Evolutionary conservation across 2,797 vertebrate genomes (phyloP).

Genomic region (Odontamblyopus lacepedii): DNA sequence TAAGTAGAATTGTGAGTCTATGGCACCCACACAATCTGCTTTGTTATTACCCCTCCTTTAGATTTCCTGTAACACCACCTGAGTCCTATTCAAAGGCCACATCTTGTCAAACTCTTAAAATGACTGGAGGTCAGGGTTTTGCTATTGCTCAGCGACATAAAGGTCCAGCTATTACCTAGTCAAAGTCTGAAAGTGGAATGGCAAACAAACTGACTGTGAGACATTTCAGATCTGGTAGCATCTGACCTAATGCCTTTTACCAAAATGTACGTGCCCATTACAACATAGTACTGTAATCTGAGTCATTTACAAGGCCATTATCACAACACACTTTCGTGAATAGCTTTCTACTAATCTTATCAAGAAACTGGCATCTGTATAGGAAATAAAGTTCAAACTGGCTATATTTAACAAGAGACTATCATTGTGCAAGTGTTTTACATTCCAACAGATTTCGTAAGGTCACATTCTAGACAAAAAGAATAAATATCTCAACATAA

Average conservation of each 20-base stretch:
- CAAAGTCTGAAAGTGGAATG: slow-evolving; percentile 6
- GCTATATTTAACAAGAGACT: background rate
- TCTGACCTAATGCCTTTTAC: background rate
- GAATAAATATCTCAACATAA: background rate
- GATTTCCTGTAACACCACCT: slow-evolving; percentile 19
- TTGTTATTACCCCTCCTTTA: slow-evolving; percentile 16
- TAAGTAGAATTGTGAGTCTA: background rate
- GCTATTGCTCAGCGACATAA: slow-evolving; percentile 5
- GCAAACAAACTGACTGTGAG: background rate
- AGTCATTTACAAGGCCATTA: slow-evolving; percentile 13
- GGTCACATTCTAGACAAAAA: background rate
- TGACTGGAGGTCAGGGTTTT: slow-evolving; percentile 9
- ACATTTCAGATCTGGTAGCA: slow-evolving; percentile 6
- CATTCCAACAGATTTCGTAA: too few species aligned
- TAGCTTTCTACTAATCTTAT: slow-evolving; percentile 11
- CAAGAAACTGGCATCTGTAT: slow-evolving; percentile 12
- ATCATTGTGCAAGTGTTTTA: background rate
- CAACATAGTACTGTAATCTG: background rate
- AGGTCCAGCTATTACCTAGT: background rate
- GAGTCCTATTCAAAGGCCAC: slow-evolving; percentile 25
- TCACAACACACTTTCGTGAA: background rate
- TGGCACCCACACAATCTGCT: slow-evolving; percentile 15
- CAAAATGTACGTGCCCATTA: slow-evolving; percentile 6
- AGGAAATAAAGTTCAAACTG: slow-evolving; percentile 4
- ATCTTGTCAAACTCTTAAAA: slow-evolving; percentile 20